Evolutionary conservation across 2,113 vertebrate species (phyloP).

Genomic region (Probosciger aterrimus): DNA sequence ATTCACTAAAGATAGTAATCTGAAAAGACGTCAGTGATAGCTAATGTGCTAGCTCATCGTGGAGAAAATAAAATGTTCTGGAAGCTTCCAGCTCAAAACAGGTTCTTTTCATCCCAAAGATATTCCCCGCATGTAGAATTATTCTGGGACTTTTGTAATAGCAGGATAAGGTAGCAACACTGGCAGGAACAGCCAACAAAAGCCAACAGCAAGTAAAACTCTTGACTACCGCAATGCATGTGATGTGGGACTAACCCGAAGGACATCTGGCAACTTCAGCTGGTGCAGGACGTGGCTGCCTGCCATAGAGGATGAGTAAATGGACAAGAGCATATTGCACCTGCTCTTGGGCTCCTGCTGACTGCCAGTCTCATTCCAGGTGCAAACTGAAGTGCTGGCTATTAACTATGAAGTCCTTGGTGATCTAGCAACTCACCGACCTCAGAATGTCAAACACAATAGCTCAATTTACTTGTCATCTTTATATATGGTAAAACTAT

Average conservation of each 20-base stretch:
- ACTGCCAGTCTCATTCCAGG: neutral
- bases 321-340: constrained; percentile 46
- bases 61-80: neutral
- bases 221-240: neutral
- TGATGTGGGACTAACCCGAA: constrained; percentile 9
- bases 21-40: neutral
- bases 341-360: constrained; percentile 40
- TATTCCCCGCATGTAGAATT: neutral
- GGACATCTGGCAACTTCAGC: constrained; percentile 48
- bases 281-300: constrained; percentile 47
- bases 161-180: neutral
- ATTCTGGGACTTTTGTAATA: neutral
- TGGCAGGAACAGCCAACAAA: neutral
- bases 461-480: neutral
- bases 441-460: neutral
- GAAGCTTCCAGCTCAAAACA: neutral
- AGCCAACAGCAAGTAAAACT: neutral
- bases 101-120: neutral
- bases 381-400: constrained; percentile 4
- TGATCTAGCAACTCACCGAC: neutral
- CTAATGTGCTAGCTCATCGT: neutral
- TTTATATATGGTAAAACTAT: neutral
- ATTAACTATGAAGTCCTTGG: neutral
- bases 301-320: constrained; percentile 37
- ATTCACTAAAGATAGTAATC: neutral